Evolutionary conservation across 2,797 vertebrate species (phyloP), one percentile per base, ranked within the genome.

Genomic region (Huso huso): DNA sequence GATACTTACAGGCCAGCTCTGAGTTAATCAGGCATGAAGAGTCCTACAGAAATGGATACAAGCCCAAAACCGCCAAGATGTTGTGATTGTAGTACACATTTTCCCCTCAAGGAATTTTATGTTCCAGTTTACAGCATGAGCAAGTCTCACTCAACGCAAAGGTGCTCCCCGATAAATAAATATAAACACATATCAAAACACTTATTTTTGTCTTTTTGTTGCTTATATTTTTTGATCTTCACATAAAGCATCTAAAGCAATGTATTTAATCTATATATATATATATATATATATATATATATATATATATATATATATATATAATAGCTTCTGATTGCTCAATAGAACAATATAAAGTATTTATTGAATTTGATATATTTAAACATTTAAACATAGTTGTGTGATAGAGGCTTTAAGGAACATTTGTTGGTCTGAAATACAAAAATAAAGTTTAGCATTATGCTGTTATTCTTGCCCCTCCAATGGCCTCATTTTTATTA

Each of bases 1-100:
- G 76, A 82, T 76, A 78, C 78, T 81, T 83, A 81, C 82, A 83
- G 81, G 79, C 76, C 72, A 63, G 73, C 76, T 83, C 76, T 69
- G 76, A 83, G 75, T 75, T 86, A 86, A 86, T 82, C 83, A 86
- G 79, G 82, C 80, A 86, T 83, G 81, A 84, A 83, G 75, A 76
- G 73, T 71, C 74, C 67, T 74, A 79, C 81, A 76, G 72, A 76
- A 76, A 69, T 59, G 12, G 53, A 12, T 15, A 51, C 23, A 3
- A 77, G 74, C 74, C 73, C 72, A 66, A 62, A 71, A 83, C 74
- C 70, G 12, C 18, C 63, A 64, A 65, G 69, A 79, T 72, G 71
- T 75, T 69, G 72, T 79, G 71, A 72, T 70, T 74, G 76, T 75
- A 83, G 74, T 55, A 75, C 70, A 71, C 18, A 37, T 70, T 81